phyloP scores from a whole-genome alignment of 2,888 invertebrate species.

The Caenorhabditis sp. region DNA sequence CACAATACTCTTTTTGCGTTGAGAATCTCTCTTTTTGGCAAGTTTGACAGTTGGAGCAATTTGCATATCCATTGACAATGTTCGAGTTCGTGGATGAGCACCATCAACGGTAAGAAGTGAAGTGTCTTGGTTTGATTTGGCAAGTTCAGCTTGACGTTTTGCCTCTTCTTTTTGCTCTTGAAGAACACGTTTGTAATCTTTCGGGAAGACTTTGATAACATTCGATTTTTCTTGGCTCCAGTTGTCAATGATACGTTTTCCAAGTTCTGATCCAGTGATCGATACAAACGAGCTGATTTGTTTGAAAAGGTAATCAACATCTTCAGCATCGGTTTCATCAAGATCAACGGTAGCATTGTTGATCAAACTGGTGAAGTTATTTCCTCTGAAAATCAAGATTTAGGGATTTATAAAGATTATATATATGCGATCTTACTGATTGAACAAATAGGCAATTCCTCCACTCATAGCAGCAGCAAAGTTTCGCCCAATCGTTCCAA shows the following conservation, averaged over 20 bases:
- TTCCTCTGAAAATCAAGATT: conserved; percentile 75
- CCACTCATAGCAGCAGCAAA: conserved; percentile 99
- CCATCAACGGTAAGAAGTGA: conserved; percentile 27
- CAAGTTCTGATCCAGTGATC: conserved; percentile 86
- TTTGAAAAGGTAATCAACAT: conserved; percentile 80
- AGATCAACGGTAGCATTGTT: conserved; percentile 95
- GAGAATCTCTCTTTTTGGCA: conserved; percentile 30
- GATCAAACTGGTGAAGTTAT: conserved; percentile 75
- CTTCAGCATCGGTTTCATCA: conserved; percentile 80
- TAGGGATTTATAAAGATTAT: neutral
- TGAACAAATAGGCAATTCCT: conserved; percentile 92
- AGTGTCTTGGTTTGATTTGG: conserved; percentile 75
- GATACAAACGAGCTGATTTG: conserved; percentile 85
- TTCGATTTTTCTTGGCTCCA: conserved; percentile 82
- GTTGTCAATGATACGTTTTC: conserved; percentile 80
- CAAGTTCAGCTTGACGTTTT: conserved; percentile 73
- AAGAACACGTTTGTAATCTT: conserved; percentile 91
- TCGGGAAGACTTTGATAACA: conserved; percentile 95
- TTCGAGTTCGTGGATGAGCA: conserved; percentile 35
- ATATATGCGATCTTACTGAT: conserved; percentile 74
- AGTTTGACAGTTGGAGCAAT: conserved; percentile 54
- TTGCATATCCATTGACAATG: conserved; percentile 70
- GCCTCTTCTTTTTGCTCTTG: conserved; percentile 75
- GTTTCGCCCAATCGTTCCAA: conserved; percentile 93
- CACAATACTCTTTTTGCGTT: conserved; percentile 43